Base-by-base conservation (phyloP, 30 jellyfish, hydroid and myxozoan species). In the Aurelia sp. region DNA sequence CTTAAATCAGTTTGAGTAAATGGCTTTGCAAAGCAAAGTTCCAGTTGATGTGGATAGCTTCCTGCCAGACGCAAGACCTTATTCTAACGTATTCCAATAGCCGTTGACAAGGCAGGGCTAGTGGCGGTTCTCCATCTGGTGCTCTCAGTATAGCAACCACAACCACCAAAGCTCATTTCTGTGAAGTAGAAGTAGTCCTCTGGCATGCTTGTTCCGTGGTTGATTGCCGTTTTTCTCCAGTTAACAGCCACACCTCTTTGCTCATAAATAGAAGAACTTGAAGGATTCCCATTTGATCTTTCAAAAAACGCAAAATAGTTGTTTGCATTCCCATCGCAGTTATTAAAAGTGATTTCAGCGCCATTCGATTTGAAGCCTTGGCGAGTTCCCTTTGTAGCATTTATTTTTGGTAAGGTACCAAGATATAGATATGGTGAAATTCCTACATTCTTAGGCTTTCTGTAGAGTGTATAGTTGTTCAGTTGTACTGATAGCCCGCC, bases 141-240 rank as follows among this genome's bases (percentile, higher is more conserved):
- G 41, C 96, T 86, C 47, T 88, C 75, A 12, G 84, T 75, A 51
- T 86, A 86, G 31, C 82, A 55, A 8, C 96, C 96, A 60, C 96
- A 86, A 17, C 96, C 96, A 19, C 90, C 96, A 66, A 35, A 86
- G 31, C 65, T 81, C 27, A 76, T 40, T 30, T 76, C 91, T 6
- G 96, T 78, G 2, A 86, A 76, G 79, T 76, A n/a, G 52, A 75
- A 86, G 31, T 17, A 86, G 30, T 65, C 21, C 3, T 21, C 20
- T 33, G 94, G 82, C 70, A 84, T 70, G 6, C 22, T 35, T 21
- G 6, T 8, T 13, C 20, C 13, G n/a, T 19, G 37, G n/a, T 57
- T 9, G 0, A 40, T 12, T 0, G 88, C 89, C 13, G 83, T 8
- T 6, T 58, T 60, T 31, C 94, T 63, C 94, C 94, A 84, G 22